Conservation (phyloP, 2,797 vertebrate genomes). For the Micromesistius poutassou region DNA sequence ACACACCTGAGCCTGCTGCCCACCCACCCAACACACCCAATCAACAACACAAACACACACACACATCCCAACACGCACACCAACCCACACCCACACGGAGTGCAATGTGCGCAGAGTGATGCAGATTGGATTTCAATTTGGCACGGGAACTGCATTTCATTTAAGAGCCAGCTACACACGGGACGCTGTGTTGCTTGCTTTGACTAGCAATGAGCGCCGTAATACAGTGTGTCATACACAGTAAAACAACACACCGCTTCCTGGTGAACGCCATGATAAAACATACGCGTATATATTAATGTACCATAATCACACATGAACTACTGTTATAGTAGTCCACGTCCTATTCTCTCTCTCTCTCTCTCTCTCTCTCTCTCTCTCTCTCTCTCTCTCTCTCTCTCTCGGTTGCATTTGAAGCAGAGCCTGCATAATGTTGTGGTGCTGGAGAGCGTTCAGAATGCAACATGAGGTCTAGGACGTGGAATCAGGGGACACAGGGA, state of each 20-base stretch:
- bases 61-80: background rate
- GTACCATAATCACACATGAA: no score
- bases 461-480: background rate
- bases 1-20: background rate
- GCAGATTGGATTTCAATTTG: background rate
- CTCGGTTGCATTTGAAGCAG: background rate
- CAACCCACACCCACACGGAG: background rate
- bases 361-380: no score
- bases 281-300: no score
- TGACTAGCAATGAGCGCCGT: background rate
- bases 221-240: background rate
- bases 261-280: no score
- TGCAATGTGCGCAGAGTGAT: constrained; percentile 2
- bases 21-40: background rate
- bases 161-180: background rate
- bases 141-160: background rate
- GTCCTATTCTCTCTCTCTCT: no score
- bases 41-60: background rate
- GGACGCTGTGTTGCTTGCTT: background rate
- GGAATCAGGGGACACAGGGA: background rate
- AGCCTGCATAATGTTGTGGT: background rate
- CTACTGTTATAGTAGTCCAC: no score
- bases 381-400: background rate
- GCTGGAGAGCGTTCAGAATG: background rate
- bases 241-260: background rate